Percentiles rank a stretch among this genome's conserved stretches.
Evolutionary conservation across 1,140 invertebrate genomes (phyloP).

Genomic region (Drosophila biarmipes): DNA sequence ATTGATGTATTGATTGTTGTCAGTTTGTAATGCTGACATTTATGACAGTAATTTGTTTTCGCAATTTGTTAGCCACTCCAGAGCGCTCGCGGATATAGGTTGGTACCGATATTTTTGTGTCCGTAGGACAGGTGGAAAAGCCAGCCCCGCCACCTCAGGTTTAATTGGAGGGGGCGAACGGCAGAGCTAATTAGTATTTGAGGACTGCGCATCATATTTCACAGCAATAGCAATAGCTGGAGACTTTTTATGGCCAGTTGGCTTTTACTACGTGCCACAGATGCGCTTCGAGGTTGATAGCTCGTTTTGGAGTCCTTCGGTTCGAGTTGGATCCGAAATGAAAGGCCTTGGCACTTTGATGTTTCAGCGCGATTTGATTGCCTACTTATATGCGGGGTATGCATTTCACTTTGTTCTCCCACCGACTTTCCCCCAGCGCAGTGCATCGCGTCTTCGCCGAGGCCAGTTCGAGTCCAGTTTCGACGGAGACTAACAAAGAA

Average conservation of each 20-base stretch:
- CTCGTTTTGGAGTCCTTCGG: slow-evolving; percentile 74
- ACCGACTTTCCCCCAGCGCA: slow-evolving; percentile 63
- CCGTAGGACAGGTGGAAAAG: not conserved
- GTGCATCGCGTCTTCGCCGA: slow-evolving; percentile 2
- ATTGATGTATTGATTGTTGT: slow-evolving; percentile 81
- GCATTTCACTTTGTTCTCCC: slow-evolving; percentile 68
- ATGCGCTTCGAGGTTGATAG: slow-evolving; percentile 63
- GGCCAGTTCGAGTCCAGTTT: slow-evolving; percentile 31
- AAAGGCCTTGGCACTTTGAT: slow-evolving; percentile 72
- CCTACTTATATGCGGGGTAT: slow-evolving; percentile 54
- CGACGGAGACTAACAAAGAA: slow-evolving; percentile 71
- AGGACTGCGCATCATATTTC: slow-evolving; percentile 71
- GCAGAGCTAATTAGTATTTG: slow-evolving; percentile 67
- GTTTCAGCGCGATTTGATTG: slow-evolving; percentile 64
- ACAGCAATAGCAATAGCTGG: slow-evolving; percentile 73
- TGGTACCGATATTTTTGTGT: slow-evolving; percentile 18
- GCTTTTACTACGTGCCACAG: slow-evolving; percentile 73
- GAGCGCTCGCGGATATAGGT: slow-evolving; percentile 22
- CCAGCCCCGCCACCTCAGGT: slow-evolving; percentile 27
- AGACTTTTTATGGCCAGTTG: slow-evolving; percentile 69
- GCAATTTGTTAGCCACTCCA: slow-evolving; percentile 70
- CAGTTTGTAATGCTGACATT: slow-evolving; percentile 79
- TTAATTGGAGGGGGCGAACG: slow-evolving; percentile 41
- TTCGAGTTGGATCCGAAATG: slow-evolving; percentile 45
- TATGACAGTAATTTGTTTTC: slow-evolving; percentile 83